Evolutionary conservation across 53 echinoderm and acorn worm genomes (phyloP).

Genomic region (Arbacia lixula): DNA sequence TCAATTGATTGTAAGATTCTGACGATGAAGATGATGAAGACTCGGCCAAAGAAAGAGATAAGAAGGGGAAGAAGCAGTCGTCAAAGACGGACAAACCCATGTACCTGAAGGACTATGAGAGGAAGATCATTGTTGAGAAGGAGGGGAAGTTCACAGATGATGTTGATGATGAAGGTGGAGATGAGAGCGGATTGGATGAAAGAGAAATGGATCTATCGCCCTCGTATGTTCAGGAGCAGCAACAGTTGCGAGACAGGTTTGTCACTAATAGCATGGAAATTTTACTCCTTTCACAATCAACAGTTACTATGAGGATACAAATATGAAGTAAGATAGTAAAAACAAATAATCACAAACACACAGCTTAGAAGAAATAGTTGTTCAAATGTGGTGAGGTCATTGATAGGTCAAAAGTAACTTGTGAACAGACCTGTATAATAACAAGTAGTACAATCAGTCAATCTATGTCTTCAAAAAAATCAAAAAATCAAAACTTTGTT

Average conservation of each 20-base stretch:
- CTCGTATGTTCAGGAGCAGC: slow-evolving; percentile 83
- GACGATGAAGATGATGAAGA: slow-evolving; percentile 39
- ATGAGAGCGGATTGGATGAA: slow-evolving; percentile 35
- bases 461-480: too few species aligned
- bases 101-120: slow-evolving; percentile 92
- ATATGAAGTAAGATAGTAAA: too few species aligned
- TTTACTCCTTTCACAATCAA: too few species aligned
- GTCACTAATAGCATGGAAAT: too few species aligned
- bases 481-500: too few species aligned
- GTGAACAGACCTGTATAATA: too few species aligned
- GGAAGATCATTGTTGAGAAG: slow-evolving; percentile 92
- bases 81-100: slow-evolving; percentile 65
- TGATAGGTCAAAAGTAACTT: too few species aligned
- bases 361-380: too few species aligned
- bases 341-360: too few species aligned
- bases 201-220: slow-evolving; percentile 70
- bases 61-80: neutral
- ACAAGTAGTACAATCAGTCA: too few species aligned
- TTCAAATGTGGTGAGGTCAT: too few species aligned
- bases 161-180: slow-evolving; percentile 60
- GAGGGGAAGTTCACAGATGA: slow-evolving; percentile 82
- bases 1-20: neutral
- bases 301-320: too few species aligned
- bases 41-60: neutral
- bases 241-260: slow-evolving; percentile 79